Percentiles rank a stretch among this genome's conserved stretches.
These are phyloP conservation scores for Hirtodrosophila confusa DNA, from an alignment of 2,888 invertebrate species.

Conservation along the genomic window DNA sequence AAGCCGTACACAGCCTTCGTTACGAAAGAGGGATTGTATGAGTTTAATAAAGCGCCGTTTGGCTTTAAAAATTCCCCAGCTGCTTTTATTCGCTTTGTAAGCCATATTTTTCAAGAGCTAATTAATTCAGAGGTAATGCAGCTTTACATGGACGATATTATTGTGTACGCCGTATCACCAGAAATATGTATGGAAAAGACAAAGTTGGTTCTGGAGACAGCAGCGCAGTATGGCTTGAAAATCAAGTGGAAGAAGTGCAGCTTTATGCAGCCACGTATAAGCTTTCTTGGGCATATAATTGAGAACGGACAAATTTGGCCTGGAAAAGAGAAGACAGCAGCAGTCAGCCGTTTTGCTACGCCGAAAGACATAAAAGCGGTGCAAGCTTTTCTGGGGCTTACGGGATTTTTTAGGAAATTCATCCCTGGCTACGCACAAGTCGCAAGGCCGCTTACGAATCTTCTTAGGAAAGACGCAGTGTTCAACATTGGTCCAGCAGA, in stretches of 20 bases:
- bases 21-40: conserved; percentile 10
- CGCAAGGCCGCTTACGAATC: no score
- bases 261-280: conserved; percentile 16
- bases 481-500: no score
- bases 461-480: no score
- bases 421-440: background rate
- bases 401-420: conserved; percentile 10
- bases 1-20: conserved; percentile 16
- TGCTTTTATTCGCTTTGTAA: conserved; percentile 14
- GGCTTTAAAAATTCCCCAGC: conserved; percentile 21
- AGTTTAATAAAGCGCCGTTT: conserved; percentile 26
- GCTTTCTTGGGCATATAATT: conserved; percentile 30
- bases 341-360: conserved; percentile 22
- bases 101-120: conserved; percentile 18
- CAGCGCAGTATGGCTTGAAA: conserved; percentile 12
- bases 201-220: conserved; percentile 30
- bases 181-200: background rate
- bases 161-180: background rate
- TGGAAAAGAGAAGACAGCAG: conserved; percentile 26
- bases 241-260: conserved; percentile 35
- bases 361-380: conserved; percentile 15
- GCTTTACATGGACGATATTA: background rate
- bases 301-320: conserved; percentile 26
- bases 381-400: background rate
- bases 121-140: conserved; percentile 5